phyloP scores from a whole-genome alignment of 2,888 invertebrate genomes.

The Thecocarcelia acutangulata region DNA sequence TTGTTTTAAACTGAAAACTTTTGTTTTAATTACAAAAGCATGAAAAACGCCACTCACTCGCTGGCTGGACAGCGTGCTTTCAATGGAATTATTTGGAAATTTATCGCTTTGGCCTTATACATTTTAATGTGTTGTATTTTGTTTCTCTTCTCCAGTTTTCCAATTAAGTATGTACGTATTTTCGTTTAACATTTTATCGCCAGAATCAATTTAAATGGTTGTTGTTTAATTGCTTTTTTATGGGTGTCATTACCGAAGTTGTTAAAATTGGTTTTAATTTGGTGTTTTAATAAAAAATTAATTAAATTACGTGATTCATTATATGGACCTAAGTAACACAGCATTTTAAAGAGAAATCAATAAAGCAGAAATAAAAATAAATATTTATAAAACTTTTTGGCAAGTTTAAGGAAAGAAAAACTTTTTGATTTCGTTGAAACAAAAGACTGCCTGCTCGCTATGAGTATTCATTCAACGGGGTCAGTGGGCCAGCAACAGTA shows the following conservation, averaged over 20 bases:
- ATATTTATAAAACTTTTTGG: constrained; percentile 8
- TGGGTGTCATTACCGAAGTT: constrained; percentile 8
- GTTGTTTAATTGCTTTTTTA: constrained; percentile 37
- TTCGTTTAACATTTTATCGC: constrained; percentile 13
- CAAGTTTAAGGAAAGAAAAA: neutral
- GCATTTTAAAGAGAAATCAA: neutral
- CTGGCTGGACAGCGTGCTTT: neutral
- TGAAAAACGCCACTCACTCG: neutral
- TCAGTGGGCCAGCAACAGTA: too few species aligned
- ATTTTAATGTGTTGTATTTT: neutral
- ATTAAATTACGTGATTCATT: constrained; percentile 4
- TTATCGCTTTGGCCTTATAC: neutral
- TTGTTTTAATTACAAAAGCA: constrained; percentile 1
- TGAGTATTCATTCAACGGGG: too few species aligned
- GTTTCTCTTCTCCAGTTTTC: neutral
- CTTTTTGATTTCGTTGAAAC: neutral
- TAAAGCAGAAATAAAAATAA: neutral
- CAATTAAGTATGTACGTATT: constrained; percentile 4
- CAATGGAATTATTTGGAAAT: neutral
- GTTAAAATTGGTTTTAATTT: constrained; percentile 10
- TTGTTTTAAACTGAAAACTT: neutral
- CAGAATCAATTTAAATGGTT: constrained; percentile 24
- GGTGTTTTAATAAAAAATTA: constrained; percentile 5
- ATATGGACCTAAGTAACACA: neutral
- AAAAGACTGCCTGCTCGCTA: too few species aligned